A percentile compares a stretch with the other conserved stretches of the same genome.
phyloP scores from a whole-genome alignment of 35 echinoderm and acorn worm genomes.

The Stichopus chloronotus region DNA sequence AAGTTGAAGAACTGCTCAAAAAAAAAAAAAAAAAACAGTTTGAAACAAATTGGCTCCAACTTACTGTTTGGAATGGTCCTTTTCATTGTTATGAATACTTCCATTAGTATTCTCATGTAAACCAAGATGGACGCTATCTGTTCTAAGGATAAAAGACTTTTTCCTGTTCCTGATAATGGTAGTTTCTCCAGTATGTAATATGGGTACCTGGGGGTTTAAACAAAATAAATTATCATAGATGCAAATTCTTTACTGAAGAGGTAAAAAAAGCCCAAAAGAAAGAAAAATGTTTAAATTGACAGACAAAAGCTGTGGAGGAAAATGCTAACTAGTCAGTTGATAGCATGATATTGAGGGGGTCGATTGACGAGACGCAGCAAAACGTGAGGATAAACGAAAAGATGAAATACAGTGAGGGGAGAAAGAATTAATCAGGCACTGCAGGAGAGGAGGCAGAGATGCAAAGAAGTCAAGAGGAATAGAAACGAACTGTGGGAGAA shows the following conservation, averaged over 20 bases:
- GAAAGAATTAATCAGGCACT: no score
- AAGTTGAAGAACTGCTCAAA: no score
- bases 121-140: slow-evolving; percentile 1
- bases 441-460: no score
- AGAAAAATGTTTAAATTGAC: background rate
- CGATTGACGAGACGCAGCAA: no score
- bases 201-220: background rate
- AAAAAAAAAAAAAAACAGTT: no score
- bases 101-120: slow-evolving; percentile 25
- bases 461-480: no score
- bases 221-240: background rate
- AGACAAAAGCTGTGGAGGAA: no score
- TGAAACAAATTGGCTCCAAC: background rate
- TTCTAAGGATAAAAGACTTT: background rate
- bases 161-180: background rate
- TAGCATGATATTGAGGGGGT: no score
- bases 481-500: no score
- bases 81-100: background rate
- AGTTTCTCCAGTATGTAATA: slow-evolving; percentile 8
- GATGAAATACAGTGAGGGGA: no score
- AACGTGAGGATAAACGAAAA: no score
- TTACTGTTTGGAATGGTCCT: background rate
- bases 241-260: background rate
- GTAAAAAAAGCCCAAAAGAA: background rate
- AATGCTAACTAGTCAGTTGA: no score